These are phyloP conservation scores for Lanistes nyassanus DNA, from an alignment of 1,140 invertebrate genomes.

Conservation along the genomic window DNA sequence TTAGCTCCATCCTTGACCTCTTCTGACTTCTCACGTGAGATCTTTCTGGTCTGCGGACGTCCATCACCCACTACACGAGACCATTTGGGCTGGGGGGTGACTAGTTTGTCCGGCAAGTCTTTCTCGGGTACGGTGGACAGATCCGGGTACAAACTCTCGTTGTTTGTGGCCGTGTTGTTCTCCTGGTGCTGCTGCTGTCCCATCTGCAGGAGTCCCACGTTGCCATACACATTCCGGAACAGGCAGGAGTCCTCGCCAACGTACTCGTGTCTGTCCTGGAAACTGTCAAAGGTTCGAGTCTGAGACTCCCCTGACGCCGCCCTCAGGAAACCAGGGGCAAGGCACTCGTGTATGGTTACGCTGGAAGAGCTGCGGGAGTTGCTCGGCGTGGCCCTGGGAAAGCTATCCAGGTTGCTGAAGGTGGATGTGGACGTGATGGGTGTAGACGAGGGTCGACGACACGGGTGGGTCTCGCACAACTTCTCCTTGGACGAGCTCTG, in stretches of 20 bases:
- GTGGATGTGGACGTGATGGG: slow-evolving; percentile 5
- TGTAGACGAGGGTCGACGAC: neutral
- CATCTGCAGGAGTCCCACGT: slow-evolving; percentile 2
- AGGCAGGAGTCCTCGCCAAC: neutral
- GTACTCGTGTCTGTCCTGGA: neutral
- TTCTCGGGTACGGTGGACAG: slow-evolving; percentile 11
- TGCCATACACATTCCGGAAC: neutral
- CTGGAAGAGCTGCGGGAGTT: slow-evolving; percentile 2
- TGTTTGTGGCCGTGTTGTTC: too few species aligned
- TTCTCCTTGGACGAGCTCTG: slow-evolving; percentile 16
- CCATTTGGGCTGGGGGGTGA: neutral
- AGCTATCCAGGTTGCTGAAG: slow-evolving; percentile 7
- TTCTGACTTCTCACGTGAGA: too few species aligned
- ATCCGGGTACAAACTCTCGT: slow-evolving; percentile 11
- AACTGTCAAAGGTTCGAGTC: neutral
- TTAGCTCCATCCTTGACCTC: too few species aligned
- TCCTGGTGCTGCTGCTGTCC: too few species aligned
- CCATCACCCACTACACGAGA: slow-evolving; percentile 13
- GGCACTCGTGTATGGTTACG: slow-evolving; percentile 11
- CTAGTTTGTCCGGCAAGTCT: neutral
- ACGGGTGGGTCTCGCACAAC: neutral
- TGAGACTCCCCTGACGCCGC: slow-evolving; percentile 11
- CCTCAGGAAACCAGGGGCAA: slow-evolving; percentile 19
- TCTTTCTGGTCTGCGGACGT: neutral
- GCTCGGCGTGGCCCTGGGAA: neutral